These are phyloP conservation scores for Urosaurus nigricauda DNA, from an alignment of 2,797 vertebrate genomes.

Conservation along the genomic window DNA sequence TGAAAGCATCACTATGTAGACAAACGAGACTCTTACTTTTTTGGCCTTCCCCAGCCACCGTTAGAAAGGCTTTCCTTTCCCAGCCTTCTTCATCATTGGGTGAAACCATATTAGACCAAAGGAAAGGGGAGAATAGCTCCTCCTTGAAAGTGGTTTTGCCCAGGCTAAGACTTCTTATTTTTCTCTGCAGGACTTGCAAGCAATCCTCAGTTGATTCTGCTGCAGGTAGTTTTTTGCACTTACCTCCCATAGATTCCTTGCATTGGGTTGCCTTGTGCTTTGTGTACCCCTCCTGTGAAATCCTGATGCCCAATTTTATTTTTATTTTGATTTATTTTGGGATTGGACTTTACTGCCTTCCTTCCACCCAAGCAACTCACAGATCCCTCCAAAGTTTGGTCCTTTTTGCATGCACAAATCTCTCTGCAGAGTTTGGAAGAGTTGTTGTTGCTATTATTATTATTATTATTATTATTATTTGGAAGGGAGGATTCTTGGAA, in stretches of 20 bases:
- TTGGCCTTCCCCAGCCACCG: background rate
- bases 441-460: too few relatives aligned
- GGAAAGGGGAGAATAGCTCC: background rate
- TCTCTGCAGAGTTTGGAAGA: too few relatives aligned
- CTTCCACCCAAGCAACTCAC: too few relatives aligned
- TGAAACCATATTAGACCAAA: background rate
- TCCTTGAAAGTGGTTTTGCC: conserved; percentile 21
- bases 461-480: too few relatives aligned
- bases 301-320: background rate
- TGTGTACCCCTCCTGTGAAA: too few relatives aligned
- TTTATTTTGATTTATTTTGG: background rate
- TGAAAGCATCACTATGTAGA: too few relatives aligned
- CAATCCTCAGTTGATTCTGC: background rate
- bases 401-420: too few relatives aligned
- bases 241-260: background rate
- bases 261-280: background rate
- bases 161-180: background rate
- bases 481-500: too few relatives aligned
- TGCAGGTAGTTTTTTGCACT: conserved; percentile 21
- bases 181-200: background rate
- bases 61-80: background rate
- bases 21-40: background rate
- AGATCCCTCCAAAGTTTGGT: too few relatives aligned
- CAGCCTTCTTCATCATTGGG: background rate
- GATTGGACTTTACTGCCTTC: too few relatives aligned